A percentile compares a stretch with the other conserved stretches of the same genome.
Evolutionary conservation across 1,140 invertebrate species (phyloP).

Genomic region (Drosophila watanabei): DNA sequence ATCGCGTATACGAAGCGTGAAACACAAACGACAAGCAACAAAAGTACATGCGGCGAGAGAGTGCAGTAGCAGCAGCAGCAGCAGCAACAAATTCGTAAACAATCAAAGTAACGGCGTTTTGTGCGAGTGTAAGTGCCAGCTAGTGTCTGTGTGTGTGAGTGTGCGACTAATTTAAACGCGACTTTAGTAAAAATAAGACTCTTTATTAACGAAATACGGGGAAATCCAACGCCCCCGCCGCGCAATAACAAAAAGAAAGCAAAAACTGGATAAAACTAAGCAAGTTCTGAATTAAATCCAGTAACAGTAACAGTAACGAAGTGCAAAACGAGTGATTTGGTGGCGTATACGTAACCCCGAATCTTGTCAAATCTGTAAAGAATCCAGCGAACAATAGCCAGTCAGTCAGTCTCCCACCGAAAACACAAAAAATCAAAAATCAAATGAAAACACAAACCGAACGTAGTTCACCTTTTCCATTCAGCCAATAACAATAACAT

Average conservation of each 20-base stretch:
- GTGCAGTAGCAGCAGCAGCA: slow-evolving; percentile 24
- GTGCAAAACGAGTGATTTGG: slow-evolving; percentile 30
- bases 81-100: slow-evolving; percentile 51
- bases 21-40: slow-evolving; percentile 61
- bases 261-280: slow-evolving; percentile 26
- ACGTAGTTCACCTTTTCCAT: slow-evolving; percentile 19
- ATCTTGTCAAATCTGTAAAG: slow-evolving; percentile 38
- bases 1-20: slow-evolving; percentile 81
- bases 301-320: slow-evolving; percentile 20
- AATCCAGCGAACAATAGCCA: slow-evolving; percentile 26
- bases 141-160: slow-evolving; percentile 3
- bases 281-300: slow-evolving; percentile 20
- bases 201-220: slow-evolving; percentile 29
- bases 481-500: slow-evolving; percentile 29
- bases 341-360: slow-evolving; percentile 42
- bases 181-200: slow-evolving; percentile 43
- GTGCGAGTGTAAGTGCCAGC: slow-evolving; percentile 53
- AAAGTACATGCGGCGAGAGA: slow-evolving; percentile 37
- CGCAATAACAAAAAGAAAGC: slow-evolving; percentile 17
- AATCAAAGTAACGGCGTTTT: slow-evolving; percentile 60
- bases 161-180: slow-evolving; percentile 51
- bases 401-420: slow-evolving; percentile 26
- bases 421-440: slow-evolving; percentile 20
- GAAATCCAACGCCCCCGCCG: slow-evolving; percentile 27
- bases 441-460: slow-evolving; percentile 15